phyloP scores from a whole-genome alignment of 1,140 invertebrate genomes.

The Gryllus bimaculatus region DNA sequence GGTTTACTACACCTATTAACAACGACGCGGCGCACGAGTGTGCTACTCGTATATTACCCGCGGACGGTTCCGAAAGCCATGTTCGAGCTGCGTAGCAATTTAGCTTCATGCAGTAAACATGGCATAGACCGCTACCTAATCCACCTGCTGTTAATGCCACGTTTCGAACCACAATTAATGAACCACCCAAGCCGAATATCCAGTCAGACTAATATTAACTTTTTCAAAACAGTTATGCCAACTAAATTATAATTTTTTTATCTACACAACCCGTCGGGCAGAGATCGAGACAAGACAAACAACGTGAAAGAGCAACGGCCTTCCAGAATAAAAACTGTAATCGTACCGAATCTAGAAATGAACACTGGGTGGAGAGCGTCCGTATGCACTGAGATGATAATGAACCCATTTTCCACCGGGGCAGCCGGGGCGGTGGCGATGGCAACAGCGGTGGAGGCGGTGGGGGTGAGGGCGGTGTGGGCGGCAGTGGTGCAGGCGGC shows the following conservation, averaged over 20 bases:
- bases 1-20: neutral
- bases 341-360: neutral
- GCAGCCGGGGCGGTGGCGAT: no score
- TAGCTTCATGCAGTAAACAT: slow-evolving; percentile 1
- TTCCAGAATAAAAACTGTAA: neutral
- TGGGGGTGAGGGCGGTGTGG: no score
- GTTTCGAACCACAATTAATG: neutral
- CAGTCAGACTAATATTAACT: neutral
- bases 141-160: neutral
- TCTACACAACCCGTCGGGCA: neutral
- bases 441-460: no score
- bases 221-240: neutral
- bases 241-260: neutral
- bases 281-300: neutral
- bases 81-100: neutral
- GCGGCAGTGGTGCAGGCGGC: no score
- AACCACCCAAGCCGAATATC: neutral
- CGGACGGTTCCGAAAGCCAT: neutral
- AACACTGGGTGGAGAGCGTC: neutral
- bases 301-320: neutral
- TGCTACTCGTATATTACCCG: neutral
- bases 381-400: neutral
- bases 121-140: neutral
- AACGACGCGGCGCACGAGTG: neutral
- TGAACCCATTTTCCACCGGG: neutral